Base-by-base conservation (phyloP, 2,113 vertebrate species). In the Mustela nigripes region DNA sequence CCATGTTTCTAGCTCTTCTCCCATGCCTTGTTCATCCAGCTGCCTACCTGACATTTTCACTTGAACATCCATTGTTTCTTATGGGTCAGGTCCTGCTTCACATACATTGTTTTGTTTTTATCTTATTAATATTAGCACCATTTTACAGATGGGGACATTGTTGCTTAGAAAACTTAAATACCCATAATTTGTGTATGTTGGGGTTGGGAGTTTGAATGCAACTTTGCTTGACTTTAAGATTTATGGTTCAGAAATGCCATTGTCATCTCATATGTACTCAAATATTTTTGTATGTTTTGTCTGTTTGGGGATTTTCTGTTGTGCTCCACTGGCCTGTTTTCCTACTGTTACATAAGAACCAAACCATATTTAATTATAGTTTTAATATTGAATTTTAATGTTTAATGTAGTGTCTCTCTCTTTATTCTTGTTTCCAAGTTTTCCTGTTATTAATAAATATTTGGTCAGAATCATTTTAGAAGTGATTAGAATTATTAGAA, bases 401-500 rank as follows among this genome's bases (percentile, higher is more conserved):
- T 80, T 86, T 45, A 5, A 24, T 69, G 53, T 48, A 67, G 60
- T 62, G 60, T 62, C 10, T 73, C 10, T 53, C 18, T 83, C 16
- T 36, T 67, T 81, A 65, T 88, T 91, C 16, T 89, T 42, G 16
- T 73, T 89, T 86, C 42, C 21, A 74, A 60, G 53, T 24, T 84
- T 69, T 74, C 31, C 67, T 93, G 26, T 58, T 73, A 50, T 63
- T 78, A 89, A 80, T n/a, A 50, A 80, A 24, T 48, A 1, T 88
- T 91, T 78, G 80, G 7, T 42, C 62, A 69, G 18, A 81, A 86
- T 94, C 53, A 81, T 74, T 95, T 91, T 85, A 39, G 16, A 69
- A 81, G 89, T 78, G 67, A 85, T 71, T 80, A 83, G 62, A 82
- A 69, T 82, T 16, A 90, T 93, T n/a, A 95, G 48, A 80, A 86